A percentile compares a stretch with the other conserved stretches of the same genome.
These are phyloP conservation scores for Eueremaeus valkanovi DNA, from an alignment of 2,888 invertebrate genomes.

Conservation along the genomic window DNA sequence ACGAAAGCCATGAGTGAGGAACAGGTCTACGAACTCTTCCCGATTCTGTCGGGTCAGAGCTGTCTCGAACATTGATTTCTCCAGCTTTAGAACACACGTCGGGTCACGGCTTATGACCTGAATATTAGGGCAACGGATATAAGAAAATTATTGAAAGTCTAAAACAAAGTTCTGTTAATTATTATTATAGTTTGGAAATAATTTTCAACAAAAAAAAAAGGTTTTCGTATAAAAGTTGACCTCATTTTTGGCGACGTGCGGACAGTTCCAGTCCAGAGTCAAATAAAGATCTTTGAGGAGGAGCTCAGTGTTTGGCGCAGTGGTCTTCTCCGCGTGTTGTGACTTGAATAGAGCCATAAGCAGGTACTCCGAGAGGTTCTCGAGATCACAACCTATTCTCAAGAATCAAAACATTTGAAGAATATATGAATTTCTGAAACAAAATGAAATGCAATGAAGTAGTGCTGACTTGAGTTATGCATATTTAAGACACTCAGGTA, in stretches of 20 bases:
- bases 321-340: slow-evolving; percentile 32
- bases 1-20: slow-evolving; percentile 52
- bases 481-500: slow-evolving; percentile 52
- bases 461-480: slow-evolving; percentile 50
- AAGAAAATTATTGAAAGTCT: not conserved
- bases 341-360: slow-evolving; percentile 52
- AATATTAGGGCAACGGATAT: not conserved
- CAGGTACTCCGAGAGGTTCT: slow-evolving; percentile 52
- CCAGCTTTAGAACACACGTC: slow-evolving; percentile 45
- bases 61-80: slow-evolving; percentile 51
- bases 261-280: slow-evolving; percentile 54
- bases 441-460: too few relatives aligned
- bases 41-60: slow-evolving; percentile 51
- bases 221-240: too few relatives aligned
- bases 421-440: too few relatives aligned
- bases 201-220: too few relatives aligned
- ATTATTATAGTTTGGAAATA: too few relatives aligned
- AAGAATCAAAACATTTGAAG: too few relatives aligned
- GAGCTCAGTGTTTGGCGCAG: slow-evolving; percentile 40
- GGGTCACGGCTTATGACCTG: slow-evolving; percentile 36
- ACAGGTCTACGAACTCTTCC: slow-evolving; percentile 53
- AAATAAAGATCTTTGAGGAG: slow-evolving; percentile 51
- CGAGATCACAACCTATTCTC: slow-evolving; percentile 51
- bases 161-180: too few relatives aligned
- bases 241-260: slow-evolving; percentile 50